Base-by-base conservation (phyloP, 1,140 invertebrate species). In the Hyles euphorbiae region DNA sequence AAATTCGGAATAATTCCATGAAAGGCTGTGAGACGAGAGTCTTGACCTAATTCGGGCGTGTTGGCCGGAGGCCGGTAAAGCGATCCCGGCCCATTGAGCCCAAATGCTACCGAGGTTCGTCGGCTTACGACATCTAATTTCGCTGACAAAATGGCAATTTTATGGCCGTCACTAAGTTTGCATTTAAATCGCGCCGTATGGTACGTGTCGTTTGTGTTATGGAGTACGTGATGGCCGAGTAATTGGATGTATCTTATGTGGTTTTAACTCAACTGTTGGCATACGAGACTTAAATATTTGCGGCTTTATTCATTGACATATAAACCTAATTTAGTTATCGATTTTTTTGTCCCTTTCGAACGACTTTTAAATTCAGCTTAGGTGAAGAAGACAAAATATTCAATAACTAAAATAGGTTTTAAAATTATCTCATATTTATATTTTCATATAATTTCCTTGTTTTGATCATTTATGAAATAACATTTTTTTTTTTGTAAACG, bases 11-110 rank as follows among this genome's bases (percentile, higher is more conserved):
- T 67, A 67, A 67, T 67, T 63, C 49, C 54, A 40, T 68, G 57
- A 68, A 65, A 61, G 65, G 56, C 56, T 56, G 36, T 56, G 58
- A 8, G 53, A 36, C 56, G 44, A 22, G 22, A 46, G 61, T 68
- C 63, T 71, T 68, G 68, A 74, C 71, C 68, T 74, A 74, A 68
- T 70, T 70, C 62, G 58, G 58, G 48, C 58, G 59, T 59, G 67
- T 61, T 63, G 60, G 60, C 44, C 53, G 43, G 56, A 63, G 58
- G 61, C 62, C 52, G 69, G 50, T 54, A 62, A 53, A 44, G 58
- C 56, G 58, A 70, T 67, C 57, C 72, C 68, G 66, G 64, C 58
- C 66, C 55, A 71, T 74, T 74, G 65, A 58, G 56, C 58, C 64
- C 72, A 74, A 74, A 74, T 71, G 68, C 64, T 65, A 67, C 63